Base-by-base conservation (phyloP, 1,140 invertebrate species). In the Araneus ventricosus region DNA sequence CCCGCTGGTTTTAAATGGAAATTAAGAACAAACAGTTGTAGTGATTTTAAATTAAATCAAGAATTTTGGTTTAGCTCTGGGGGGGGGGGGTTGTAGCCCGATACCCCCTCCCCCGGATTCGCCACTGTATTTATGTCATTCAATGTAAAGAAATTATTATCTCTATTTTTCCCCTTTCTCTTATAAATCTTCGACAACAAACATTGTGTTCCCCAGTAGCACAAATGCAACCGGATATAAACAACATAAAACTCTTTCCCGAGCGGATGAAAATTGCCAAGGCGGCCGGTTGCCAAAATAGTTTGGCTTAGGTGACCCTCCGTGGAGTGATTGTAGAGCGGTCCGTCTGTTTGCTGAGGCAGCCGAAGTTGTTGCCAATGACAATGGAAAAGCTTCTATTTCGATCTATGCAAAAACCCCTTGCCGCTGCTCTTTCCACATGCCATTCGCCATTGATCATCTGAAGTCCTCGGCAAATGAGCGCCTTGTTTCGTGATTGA, bases 361-460 rank as follows among this genome's bases (percentile, higher is more conserved):
- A 88, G 63, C 87, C 34, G 63, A 30, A 45, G 87, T 75, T 4
- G n/a, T 88, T 88, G 87, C 87, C 87, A 88, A 88, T 88, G 63
- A 75, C 87, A 88, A 88, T 88, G 87, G 87, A 70, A 88, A 67
- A 27, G 22, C 8, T 70, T 45, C 63, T 75, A 88, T 88, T 88
- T 88, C 34, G 37, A 87, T 20, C 37, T 34, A 27, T 67, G 27
- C n/a, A 67, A 67, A 67, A 67, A 27, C 7, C 7, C 17, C 24
- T 30, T 24, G 24, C 24, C 24, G 24, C 14, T n/a, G n/a, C n/a
- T 27, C 27, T 67, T 63, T 67, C 27, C 63, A 27, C 10, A 67
- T 67, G 63, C 63, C 63, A 30, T 30, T 63, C 63, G 27, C 27
- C 63, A 67, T 67, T 67, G 63, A 67, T n/a, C 27, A 24, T 67